These are phyloP conservation scores for Xenentodon cancila DNA, from an alignment of 2,797 vertebrate species.

Conservation along the genomic window DNA sequence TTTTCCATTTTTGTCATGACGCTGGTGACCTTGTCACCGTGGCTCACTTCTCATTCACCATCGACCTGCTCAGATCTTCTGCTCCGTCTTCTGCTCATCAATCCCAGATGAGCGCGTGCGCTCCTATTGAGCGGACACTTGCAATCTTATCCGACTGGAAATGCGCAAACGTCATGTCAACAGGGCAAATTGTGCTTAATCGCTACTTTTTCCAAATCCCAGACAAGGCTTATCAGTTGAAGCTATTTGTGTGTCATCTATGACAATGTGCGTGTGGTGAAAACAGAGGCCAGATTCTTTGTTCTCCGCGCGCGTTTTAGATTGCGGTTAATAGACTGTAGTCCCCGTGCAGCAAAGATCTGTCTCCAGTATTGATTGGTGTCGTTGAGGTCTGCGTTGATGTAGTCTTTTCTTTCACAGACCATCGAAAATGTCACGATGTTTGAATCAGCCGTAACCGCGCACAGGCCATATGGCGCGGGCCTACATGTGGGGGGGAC, in stretches of 20 bases:
- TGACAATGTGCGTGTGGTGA: conserved; percentile 7
- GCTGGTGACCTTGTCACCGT: conserved; percentile 78
- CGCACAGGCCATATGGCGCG: conserved; percentile 39
- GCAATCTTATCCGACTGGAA: conserved; percentile 50
- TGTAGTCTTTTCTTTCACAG: conserved; percentile 23
- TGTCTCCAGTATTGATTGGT: conserved; percentile 55
- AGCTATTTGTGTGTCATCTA: background rate
- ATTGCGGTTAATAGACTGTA: conserved; percentile 43
- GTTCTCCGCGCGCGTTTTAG: conserved; percentile 66
- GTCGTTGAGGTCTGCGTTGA: conserved; percentile 31
- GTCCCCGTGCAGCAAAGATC: conserved; percentile 51
- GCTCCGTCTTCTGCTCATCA: too few species aligned
- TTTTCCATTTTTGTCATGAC: conserved; percentile 40
- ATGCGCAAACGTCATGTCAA: conserved; percentile 62
- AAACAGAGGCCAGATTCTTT: conserved; percentile 65
- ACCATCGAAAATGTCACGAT: conserved; percentile 24
- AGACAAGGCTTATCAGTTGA: background rate
- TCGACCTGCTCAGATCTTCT: conserved; percentile 63
- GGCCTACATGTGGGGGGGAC: conserved; percentile 41
- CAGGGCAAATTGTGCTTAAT: conserved; percentile 8
- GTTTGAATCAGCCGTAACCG: conserved; percentile 35
- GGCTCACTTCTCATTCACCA: conserved; percentile 62
- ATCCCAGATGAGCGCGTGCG: conserved; percentile 56
- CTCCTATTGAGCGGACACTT: conserved; percentile 49
- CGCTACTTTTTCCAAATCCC: background rate